Conservation (phyloP, 2,797 vertebrate genomes). For the Ceryle rudis region DNA sequence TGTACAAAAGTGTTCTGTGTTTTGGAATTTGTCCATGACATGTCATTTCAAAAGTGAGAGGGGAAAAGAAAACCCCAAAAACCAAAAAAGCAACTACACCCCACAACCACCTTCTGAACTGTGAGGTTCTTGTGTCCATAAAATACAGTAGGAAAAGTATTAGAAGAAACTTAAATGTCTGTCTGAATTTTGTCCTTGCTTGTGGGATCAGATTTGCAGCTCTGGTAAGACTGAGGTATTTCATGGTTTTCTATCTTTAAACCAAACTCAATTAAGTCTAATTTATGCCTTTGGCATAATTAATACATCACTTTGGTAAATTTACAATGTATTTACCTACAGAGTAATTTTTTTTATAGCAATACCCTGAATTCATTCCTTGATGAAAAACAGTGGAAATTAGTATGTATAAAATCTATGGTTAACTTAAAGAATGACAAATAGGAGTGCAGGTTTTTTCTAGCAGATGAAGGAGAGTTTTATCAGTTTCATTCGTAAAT, state of each 20-base stretch:
- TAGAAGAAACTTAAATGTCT: neutral
- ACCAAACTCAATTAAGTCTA: neutral
- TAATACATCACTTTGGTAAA: neutral
- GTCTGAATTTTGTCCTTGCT: neutral
- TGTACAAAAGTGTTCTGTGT: neutral
- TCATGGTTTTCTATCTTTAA: neutral
- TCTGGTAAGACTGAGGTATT: neutral
- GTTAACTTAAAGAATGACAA: neutral
- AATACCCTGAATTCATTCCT: neutral
- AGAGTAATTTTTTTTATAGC: neutral
- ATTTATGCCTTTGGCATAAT: neutral
- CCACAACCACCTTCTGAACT: no score
- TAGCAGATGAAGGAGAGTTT: neutral
- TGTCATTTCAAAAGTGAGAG: neutral
- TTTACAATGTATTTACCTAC: neutral
- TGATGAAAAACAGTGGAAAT: neutral
- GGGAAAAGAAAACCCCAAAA: rapidly evolving
- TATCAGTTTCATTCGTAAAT: neutral
- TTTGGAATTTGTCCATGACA: neutral
- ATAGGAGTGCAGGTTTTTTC: neutral
- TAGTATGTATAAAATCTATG: neutral
- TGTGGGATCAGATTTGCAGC: neutral
- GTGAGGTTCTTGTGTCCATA: neutral
- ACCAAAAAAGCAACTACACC: no score
- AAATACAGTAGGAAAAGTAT: neutral